These are phyloP conservation scores for Lasioglossum albipes DNA, from an alignment of 1,140 invertebrate species.

Conservation along the genomic window DNA sequence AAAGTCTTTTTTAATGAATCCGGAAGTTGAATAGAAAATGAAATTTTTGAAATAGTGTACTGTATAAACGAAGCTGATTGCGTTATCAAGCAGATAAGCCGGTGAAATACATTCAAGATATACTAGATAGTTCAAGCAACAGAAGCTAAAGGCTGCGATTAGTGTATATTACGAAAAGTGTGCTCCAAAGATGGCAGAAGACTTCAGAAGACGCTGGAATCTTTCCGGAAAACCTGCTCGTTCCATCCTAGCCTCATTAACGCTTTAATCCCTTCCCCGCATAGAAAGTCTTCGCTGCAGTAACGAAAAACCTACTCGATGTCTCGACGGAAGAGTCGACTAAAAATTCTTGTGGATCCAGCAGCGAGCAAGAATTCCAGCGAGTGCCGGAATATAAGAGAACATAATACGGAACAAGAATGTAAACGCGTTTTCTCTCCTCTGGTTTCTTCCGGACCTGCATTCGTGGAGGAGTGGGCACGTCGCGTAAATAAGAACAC, in stretches of 20 bases:
- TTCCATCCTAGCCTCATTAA: not conserved
- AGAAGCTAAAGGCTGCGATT: too few species aligned
- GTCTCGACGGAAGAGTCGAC: not conserved
- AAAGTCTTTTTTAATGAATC: too few species aligned
- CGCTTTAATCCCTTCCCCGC: not conserved
- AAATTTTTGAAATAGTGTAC: too few species aligned
- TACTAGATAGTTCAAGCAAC: not conserved
- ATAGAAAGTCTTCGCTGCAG: not conserved
- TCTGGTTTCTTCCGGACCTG: not conserved
- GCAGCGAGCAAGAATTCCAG: not conserved
- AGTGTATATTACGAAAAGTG: too few species aligned
- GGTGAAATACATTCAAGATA: not conserved
- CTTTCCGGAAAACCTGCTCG: not conserved
- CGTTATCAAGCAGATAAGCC: not conserved
- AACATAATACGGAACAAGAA: not conserved
- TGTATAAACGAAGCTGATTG: too few species aligned
- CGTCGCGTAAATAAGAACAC: too few species aligned
- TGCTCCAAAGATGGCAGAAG: not conserved
- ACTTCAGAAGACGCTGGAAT: not conserved
- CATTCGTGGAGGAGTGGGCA: too few species aligned
- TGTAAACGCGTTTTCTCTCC: not conserved
- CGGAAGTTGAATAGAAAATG: too few species aligned
- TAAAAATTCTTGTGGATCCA: not conserved
- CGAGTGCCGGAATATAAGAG: not conserved
- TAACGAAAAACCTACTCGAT: not conserved